These are phyloP conservation scores for Desoria tigrina DNA, from an alignment of 2,888 invertebrate genomes.

Conservation along the genomic window DNA sequence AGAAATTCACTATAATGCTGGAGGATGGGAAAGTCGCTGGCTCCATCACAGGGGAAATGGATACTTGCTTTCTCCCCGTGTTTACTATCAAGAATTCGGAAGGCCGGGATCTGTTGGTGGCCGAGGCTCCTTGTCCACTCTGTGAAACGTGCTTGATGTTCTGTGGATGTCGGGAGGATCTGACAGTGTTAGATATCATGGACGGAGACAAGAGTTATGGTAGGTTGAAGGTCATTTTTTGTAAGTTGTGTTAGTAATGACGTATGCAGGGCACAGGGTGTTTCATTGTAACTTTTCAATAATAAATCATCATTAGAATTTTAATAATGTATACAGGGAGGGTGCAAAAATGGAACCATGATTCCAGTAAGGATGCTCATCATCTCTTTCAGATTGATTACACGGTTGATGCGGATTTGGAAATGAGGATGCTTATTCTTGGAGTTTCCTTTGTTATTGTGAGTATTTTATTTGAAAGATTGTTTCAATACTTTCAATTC, in stretches of 20 bases:
- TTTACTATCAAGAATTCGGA: not conserved
- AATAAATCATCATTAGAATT: too few relatives aligned
- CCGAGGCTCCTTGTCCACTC: not conserved
- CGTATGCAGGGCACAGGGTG: too few relatives aligned
- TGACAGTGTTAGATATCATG: not conserved
- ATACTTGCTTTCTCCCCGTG: slow-evolving; percentile 3
- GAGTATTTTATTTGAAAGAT: too few relatives aligned
- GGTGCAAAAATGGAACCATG: not conserved
- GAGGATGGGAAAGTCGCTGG: not conserved
- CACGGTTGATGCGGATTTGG: slow-evolving; percentile 3
- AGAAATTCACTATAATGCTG: not conserved
- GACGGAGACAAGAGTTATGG: not conserved
- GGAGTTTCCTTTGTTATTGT: slow-evolving; percentile 1
- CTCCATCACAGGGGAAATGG: not conserved
- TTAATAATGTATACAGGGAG: too few relatives aligned
- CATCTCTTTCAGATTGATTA: not conserved
- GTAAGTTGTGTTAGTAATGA: too few relatives aligned
- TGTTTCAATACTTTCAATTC: too few relatives aligned
- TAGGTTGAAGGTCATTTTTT: too few relatives aligned
- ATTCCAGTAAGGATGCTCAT: not conserved
- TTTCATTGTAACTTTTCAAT: too few relatives aligned
- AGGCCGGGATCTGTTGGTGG: not conserved
- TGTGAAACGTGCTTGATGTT: not conserved
- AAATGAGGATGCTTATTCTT: slow-evolving; percentile 4
- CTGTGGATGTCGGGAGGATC: not conserved